A percentile compares a stretch with the other conserved stretches of the same genome.
Evolutionary conservation across 1,140 invertebrate species (phyloP).

Genomic region (Panonychus citri): DNA sequence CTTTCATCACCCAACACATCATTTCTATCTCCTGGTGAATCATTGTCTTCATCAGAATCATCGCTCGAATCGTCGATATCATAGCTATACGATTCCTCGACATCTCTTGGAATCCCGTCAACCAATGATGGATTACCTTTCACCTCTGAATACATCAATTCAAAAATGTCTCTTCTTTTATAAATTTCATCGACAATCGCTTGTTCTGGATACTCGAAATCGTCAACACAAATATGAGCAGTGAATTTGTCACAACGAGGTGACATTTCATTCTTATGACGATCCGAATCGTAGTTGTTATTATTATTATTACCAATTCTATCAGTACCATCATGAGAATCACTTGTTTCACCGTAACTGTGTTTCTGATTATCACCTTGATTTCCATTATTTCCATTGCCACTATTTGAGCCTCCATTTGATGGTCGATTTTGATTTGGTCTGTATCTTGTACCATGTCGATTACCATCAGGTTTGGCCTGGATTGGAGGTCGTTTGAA

Average conservation of each 20-base stretch:
- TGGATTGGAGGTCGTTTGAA: background rate
- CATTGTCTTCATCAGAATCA: conserved; percentile 19
- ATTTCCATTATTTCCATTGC: background rate
- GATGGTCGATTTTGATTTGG: background rate
- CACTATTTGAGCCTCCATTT: background rate
- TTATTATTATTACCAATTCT: background rate
- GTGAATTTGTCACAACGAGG: conserved; percentile 43
- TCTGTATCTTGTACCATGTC: background rate
- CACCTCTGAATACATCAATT: conserved; percentile 41
- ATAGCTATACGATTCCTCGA: conserved; percentile 32
- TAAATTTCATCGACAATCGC: conserved; percentile 48
- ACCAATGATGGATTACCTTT: conserved; percentile 23
- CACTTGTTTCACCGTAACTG: background rate
- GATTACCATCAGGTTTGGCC: background rate
- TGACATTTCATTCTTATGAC: background rate
- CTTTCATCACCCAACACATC: conserved; percentile 8
- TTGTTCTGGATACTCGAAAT: conserved; percentile 41
- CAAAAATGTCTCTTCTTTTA: conserved; percentile 38
- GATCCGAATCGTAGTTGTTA: background rate
- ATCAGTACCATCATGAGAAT: background rate
- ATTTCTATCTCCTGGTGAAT: conserved; percentile 22
- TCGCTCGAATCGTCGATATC: conserved; percentile 30
- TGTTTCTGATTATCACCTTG: background rate
- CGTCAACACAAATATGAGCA: conserved; percentile 44
- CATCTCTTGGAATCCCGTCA: conserved; percentile 30